Evolutionary conservation across 2,888 invertebrate species (phyloP), one percentile per base, ranked within the genome.

Genomic region (Rhimphoctona megacephalus): DNA sequence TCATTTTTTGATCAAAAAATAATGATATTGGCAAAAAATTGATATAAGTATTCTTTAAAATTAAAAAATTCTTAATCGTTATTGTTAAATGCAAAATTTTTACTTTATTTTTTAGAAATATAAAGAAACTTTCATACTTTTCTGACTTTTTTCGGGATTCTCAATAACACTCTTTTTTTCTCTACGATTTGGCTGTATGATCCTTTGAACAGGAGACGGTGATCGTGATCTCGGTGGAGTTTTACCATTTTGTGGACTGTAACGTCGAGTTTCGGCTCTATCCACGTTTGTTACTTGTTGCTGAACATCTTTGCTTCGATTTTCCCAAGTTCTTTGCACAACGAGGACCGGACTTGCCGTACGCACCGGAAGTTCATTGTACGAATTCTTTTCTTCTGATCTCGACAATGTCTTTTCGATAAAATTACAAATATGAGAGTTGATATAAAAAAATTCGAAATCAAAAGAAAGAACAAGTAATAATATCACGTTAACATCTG

Each of bases 321-420:
- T 93, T 83, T 94, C 94, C 94, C 94, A 93, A 7, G 94, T 94
- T 88, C 93, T 90, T 69, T 93, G 93, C 6, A 94, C 92, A 2
- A 94, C 92, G 85, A 93, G 91, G 7, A 94, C 90, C 8, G 94
- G 94, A 84, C 93, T 93, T 1, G 91, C 79, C 6, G 90, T 88
- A 22, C 91, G 89, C 0, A 84, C 83, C 7, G 86, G 72, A 19
- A 89, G 52, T 9, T 92, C 92, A 49, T 89, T 89, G 69, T 88
- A 81, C 54, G 81, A 87, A 22, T 85, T 89, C 67, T 89, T 92
- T 25, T 92, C 92, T 25, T 92, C 92, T 22, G 90, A 88, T 43
- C 87, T 92, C 54, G 87, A 73, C 2, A 88, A 76, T 81, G 90
- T 89, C 92, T 90, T 30, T 30, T 61, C 1, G 17, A 30, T 25